Base-by-base conservation (phyloP, 2,113 vertebrate genomes). In the Nicator chloris region DNA sequence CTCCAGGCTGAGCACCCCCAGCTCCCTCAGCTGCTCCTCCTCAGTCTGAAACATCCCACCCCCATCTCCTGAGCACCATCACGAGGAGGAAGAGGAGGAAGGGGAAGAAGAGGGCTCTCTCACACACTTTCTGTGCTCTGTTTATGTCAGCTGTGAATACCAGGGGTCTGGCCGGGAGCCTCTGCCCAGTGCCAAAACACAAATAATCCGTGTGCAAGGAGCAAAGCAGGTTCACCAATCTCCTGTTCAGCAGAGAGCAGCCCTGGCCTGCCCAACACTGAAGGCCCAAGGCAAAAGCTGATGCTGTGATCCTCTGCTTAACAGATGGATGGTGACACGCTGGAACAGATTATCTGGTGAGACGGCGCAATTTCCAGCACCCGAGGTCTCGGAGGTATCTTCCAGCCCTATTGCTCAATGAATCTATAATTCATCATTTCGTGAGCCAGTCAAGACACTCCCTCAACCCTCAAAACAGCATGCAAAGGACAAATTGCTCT, bases 261-360 rank as follows among this genome's bases (percentile, higher is more conserved):
- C 26, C 44, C 73, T 77, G 65, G 66, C 71, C 85, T 5, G 18
- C 63, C 75, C 30, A 44, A 11, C 39, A 59, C 76, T 51, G 87
- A 82, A 70, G 93, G 88, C 80, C 86, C 82, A 94, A 88, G 83
- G 91, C 95, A 93, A 94, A 91, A 82, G 70, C 85, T 96, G 90
- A 51, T 83, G 80, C 64, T 86, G 85, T 95, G 96, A 95, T 95
- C 54, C 82, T 93, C 64, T 95, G 93, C 80, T 93, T 92, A 93
- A 92, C 93, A 93, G 90, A 96, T 90, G 90, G 93, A 95, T 90
- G 95, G 90, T 95, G 94, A 93, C 86, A 95, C 2, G 4, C 92
- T 93, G 91, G 83, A 96, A 84, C 71, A 93, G 92, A 95, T 96
- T 91, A 93, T 90, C 86, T 82, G 91, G 95, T 95, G 92, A 96